Percentiles rank a stretch among this genome's conserved stretches.
Evolutionary conservation across 37 sponge, comb jelly and placozoan species (phyloP).

Genomic region (Crambe crambe): DNA sequence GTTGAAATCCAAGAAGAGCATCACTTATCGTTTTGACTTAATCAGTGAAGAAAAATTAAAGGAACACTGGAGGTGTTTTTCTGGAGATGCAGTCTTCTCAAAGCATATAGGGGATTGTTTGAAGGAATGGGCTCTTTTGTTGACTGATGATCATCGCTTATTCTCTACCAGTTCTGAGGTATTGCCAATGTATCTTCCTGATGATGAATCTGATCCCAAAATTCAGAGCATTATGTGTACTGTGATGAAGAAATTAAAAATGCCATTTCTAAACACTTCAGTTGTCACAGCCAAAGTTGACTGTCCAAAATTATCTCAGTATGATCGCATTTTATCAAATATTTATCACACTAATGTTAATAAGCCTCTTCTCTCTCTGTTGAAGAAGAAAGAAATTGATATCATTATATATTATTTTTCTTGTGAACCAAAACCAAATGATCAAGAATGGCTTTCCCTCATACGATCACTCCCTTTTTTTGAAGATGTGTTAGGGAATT

Average conservation of each 20-base stretch:
- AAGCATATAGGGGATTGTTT: constrained; percentile 14
- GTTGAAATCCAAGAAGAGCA: background rate
- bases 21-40: background rate
- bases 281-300: background rate
- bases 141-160: constrained; percentile 16
- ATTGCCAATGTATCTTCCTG: constrained; percentile 11
- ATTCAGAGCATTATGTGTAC: background rate
- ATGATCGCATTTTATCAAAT: constrained; percentile 2
- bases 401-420: constrained; percentile 28
- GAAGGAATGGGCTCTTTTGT: constrained; percentile 33
- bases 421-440: background rate
- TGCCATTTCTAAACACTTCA: constrained; percentile 27
- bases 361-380: background rate
- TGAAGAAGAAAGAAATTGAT: background rate
- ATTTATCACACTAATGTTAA: constrained; percentile 5
- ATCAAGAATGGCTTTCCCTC: background rate
- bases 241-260: constrained; percentile 10
- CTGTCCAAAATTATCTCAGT: constrained; percentile 32
- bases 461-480: constrained; percentile 52
- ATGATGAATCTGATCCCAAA: background rate
- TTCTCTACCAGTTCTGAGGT: constrained; percentile 10
- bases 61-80: constrained; percentile 1
- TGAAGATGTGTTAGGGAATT: constrained; percentile 24
- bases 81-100: constrained; percentile 10
- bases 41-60: background rate